These are phyloP conservation scores for Psilanteris sp. DNA, from an alignment of 1,140 invertebrate species.

Conservation along the genomic window DNA sequence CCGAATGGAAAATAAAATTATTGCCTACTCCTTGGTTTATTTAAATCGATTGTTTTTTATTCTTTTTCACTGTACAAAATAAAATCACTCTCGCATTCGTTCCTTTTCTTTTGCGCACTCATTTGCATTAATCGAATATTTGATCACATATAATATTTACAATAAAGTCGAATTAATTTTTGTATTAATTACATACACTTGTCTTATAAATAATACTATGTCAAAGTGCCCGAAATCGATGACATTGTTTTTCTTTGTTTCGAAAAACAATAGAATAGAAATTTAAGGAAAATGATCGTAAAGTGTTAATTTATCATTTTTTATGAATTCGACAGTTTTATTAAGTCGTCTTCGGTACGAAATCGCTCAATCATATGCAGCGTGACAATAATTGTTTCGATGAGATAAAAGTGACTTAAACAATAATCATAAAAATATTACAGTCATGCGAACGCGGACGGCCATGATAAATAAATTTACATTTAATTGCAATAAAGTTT, in stretches of 20 bases:
- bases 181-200: constrained; percentile 49
- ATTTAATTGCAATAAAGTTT: constrained; percentile 37
- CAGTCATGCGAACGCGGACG: constrained; percentile 47
- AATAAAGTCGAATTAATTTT: constrained; percentile 50
- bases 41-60: constrained; percentile 53
- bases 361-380: constrained; percentile 9
- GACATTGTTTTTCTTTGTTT: constrained; percentile 12
- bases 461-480: constrained; percentile 58
- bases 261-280: constrained; percentile 13
- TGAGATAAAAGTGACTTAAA: constrained; percentile 33
- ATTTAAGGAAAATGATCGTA: constrained; percentile 1
- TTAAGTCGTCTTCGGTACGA: too few relatives aligned
- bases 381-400: constrained; percentile 11
- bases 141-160: constrained; percentile 59
- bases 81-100: constrained; percentile 37
- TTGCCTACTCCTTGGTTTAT: constrained; percentile 5
- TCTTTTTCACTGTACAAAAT: constrained; percentile 64
- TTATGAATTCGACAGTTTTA: neutral
- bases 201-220: constrained; percentile 61
- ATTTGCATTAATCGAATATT: constrained; percentile 28
- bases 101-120: constrained; percentile 2
- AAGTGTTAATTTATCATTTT: too few relatives aligned
- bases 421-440: constrained; percentile 29
- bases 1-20: constrained; percentile 36
- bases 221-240: constrained; percentile 40